These are phyloP conservation scores for Mythimna ferrago DNA, from an alignment of 2,888 invertebrate species.

Conservation along the genomic window DNA sequence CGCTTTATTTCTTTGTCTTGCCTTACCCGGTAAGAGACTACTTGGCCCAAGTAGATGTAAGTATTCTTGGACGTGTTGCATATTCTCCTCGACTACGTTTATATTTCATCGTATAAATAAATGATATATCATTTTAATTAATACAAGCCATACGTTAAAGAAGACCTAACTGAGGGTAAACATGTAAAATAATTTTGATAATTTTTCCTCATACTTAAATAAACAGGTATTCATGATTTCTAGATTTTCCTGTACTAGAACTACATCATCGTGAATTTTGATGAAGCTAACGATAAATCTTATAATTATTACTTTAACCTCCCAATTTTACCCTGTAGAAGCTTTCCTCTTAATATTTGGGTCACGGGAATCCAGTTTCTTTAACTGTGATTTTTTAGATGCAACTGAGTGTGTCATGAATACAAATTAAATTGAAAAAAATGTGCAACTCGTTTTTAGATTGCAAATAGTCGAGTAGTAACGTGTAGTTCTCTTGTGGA, in stretches of 20 bases:
- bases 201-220: constrained; percentile 17
- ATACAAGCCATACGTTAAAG: not conserved
- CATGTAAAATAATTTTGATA: not conserved
- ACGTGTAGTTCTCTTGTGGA: constrained; percentile 21
- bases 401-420: constrained; percentile 66
- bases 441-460: constrained; percentile 55
- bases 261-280: constrained; percentile 33
- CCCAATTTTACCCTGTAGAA: constrained; percentile 46
- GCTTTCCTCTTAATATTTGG: constrained; percentile 72
- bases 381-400: constrained; percentile 64
- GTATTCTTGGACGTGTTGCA: no score
- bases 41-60: no score
- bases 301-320: constrained; percentile 50
- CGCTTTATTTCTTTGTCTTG: no score
- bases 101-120: no score
- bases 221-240: constrained; percentile 29
- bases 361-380: constrained; percentile 72
- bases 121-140: not conserved
- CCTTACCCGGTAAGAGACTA: no score
- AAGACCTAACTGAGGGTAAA: not conserved
- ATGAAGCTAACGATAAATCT: constrained; percentile 38
- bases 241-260: constrained; percentile 46
- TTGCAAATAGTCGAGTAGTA: constrained; percentile 52
- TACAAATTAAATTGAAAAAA: constrained; percentile 63
- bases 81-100: no score